Conservation (phyloP, 2,113 vertebrate genomes). For the Hippocampus zosterae region DNA sequence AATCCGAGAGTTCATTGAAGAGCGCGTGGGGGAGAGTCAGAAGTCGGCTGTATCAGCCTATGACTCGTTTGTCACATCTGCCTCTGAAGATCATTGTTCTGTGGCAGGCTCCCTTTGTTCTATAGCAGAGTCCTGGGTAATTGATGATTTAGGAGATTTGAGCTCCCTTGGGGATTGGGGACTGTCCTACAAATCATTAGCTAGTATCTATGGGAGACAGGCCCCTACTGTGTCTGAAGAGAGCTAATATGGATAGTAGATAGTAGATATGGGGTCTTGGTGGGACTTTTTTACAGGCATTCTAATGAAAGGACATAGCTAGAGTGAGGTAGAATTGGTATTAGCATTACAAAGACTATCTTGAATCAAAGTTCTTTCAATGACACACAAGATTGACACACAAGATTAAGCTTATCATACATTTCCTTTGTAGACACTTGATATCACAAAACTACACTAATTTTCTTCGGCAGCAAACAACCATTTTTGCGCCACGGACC, state of each 20-base stretch:
- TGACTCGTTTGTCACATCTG: constrained; percentile 87
- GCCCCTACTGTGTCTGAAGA: constrained; percentile 13
- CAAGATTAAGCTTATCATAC: neutral
- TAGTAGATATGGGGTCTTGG: neutral
- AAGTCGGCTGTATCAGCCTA: constrained; percentile 74
- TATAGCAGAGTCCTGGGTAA: constrained; percentile 76
- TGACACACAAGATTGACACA: neutral
- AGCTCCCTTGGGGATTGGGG: constrained; percentile 86
- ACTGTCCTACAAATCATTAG: constrained; percentile 82
- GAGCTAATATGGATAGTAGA: constrained; percentile 29
- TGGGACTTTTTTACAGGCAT: neutral
- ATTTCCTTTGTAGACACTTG: no score
- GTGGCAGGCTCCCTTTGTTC: constrained; percentile 86
- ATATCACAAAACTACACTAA: no score
- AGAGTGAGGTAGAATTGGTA: neutral
- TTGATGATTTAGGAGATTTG: constrained; percentile 79
- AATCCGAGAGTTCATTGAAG: constrained; percentile 82
- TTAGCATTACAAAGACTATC: neutral
- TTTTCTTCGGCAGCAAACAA: no score
- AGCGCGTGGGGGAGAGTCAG: constrained; percentile 81
- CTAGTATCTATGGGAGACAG: constrained; percentile 73
- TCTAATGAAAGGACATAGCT: neutral
- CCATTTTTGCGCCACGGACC: no score
- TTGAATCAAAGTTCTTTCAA: neutral
- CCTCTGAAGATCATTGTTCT: constrained; percentile 84